A percentile compares a stretch with the other conserved stretches of the same genome.
These are phyloP conservation scores for Tenualosa ilisha DNA, from an alignment of 2,797 vertebrate genomes.

Conservation along the genomic window DNA sequence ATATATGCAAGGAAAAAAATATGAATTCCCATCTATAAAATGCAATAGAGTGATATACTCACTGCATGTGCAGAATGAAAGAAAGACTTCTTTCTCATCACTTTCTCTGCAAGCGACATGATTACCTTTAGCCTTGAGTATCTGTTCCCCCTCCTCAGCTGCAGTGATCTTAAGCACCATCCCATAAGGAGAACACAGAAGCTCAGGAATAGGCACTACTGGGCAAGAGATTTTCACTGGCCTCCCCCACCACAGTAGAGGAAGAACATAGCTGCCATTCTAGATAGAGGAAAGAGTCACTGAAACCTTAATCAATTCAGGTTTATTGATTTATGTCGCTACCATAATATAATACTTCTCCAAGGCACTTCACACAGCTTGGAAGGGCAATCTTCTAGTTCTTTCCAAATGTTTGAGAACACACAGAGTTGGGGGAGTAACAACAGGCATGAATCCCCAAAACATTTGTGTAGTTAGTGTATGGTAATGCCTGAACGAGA, in stretches of 20 bases:
- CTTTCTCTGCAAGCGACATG: background rate
- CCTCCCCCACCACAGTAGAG: constrained; percentile 71
- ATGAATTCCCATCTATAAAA: background rate
- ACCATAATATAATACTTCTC: too few species aligned
- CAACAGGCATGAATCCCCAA: too few species aligned
- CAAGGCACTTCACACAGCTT: too few species aligned
- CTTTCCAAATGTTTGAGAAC: too few species aligned
- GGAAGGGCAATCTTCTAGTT: too few species aligned
- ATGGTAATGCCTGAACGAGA: too few species aligned
- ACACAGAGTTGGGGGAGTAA: too few species aligned
- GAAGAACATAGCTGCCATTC: constrained; percentile 72
- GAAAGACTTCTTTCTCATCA: background rate
- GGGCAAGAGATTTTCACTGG: constrained; percentile 74
- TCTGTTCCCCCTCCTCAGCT: constrained; percentile 37
- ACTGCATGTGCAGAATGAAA: background rate
- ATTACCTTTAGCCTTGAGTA: constrained; percentile 60
- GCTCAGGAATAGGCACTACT: constrained; percentile 36
- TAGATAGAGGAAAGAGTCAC: constrained; percentile 39
- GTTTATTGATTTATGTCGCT: too few species aligned
- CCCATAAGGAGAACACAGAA: constrained; percentile 67
- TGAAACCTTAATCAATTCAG: background rate
- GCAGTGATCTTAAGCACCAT: constrained; percentile 64
- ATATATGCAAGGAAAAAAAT: background rate
- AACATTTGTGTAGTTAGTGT: too few species aligned
- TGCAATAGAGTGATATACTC: background rate